phyloP scores from a whole-genome alignment of 2,888 invertebrate genomes.

The Tachina lurida region DNA sequence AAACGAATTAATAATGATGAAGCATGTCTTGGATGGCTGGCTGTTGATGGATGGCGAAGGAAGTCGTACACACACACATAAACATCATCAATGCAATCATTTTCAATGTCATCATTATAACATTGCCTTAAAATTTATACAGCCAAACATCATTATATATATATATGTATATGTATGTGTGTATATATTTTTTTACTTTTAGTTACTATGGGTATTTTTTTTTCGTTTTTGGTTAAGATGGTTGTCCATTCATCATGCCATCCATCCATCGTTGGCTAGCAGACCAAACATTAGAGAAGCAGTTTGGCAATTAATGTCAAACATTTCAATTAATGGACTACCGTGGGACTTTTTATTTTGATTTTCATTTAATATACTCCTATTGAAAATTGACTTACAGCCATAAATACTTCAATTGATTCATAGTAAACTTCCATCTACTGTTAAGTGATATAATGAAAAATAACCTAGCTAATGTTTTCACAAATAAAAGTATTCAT shows the following conservation, averaged over 20 bases:
- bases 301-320: slow-evolving; percentile 72
- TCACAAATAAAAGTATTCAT: too few relatives aligned
- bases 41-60: slow-evolving; percentile 21
- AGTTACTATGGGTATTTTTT: neutral
- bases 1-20: slow-evolving; percentile 35
- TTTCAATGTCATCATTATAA: slow-evolving; percentile 4
- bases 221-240: slow-evolving; percentile 9
- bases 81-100: slow-evolving; percentile 47
- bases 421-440: slow-evolving; percentile 52
- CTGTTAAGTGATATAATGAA: slow-evolving; percentile 42
- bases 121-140: too few relatives aligned
- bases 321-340: slow-evolving; percentile 71
- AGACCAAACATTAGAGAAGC: slow-evolving; percentile 47
- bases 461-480: slow-evolving; percentile 31
- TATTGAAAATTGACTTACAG: slow-evolving; percentile 59
- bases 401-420: slow-evolving; percentile 59
- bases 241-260: slow-evolving; percentile 11
- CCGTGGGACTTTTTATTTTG: slow-evolving; percentile 44
- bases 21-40: neutral
- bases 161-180: too few relatives aligned
- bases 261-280: neutral
- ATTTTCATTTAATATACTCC: slow-evolving; percentile 55
- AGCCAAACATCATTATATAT: too few relatives aligned
- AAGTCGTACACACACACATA: slow-evolving; percentile 7
- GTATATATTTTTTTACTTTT: neutral